phyloP scores from a whole-genome alignment of 1,140 invertebrate species.

The Meloidogyne chitwoodi region DNA sequence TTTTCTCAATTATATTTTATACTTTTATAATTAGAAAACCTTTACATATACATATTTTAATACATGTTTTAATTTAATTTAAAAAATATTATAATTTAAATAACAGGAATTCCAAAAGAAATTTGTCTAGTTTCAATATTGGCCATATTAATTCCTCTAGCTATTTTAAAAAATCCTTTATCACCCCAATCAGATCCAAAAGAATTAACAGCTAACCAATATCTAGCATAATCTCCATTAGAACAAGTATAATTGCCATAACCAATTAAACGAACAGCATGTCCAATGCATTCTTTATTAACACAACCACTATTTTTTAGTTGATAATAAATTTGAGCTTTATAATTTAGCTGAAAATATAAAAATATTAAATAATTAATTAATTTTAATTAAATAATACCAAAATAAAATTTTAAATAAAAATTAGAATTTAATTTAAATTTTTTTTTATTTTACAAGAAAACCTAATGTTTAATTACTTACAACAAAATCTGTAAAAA shows the following conservation, averaged over 20 bases:
- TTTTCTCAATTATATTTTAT: too few relatives aligned
- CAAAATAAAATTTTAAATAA: too few relatives aligned
- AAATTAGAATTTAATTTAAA: too few relatives aligned
- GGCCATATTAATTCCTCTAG: not conserved
- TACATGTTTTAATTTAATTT: too few relatives aligned
- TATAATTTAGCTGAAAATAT: not conserved
- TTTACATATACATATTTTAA: too few relatives aligned
- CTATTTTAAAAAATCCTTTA: constrained; percentile 7
- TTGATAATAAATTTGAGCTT: not conserved
- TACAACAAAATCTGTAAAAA: not conserved
- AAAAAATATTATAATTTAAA: not conserved
- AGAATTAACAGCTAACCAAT: constrained; percentile 1
- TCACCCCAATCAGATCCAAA: not conserved
- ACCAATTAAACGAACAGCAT: constrained; percentile 81
- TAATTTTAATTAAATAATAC: too few relatives aligned
- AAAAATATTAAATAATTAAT: not conserved
- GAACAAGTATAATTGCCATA: constrained; percentile 73
- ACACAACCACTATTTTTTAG: not conserved
- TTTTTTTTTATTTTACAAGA: too few relatives aligned
- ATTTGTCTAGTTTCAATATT: not conserved
- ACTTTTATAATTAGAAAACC: too few relatives aligned
- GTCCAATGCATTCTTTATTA: constrained; percentile 67
- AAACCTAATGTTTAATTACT: too few relatives aligned
- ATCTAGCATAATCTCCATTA: constrained; percentile 3
- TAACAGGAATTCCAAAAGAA: not conserved